phyloP scores from a whole-genome alignment of 2,113 vertebrate genomes.

The Sturnus vulgaris region DNA sequence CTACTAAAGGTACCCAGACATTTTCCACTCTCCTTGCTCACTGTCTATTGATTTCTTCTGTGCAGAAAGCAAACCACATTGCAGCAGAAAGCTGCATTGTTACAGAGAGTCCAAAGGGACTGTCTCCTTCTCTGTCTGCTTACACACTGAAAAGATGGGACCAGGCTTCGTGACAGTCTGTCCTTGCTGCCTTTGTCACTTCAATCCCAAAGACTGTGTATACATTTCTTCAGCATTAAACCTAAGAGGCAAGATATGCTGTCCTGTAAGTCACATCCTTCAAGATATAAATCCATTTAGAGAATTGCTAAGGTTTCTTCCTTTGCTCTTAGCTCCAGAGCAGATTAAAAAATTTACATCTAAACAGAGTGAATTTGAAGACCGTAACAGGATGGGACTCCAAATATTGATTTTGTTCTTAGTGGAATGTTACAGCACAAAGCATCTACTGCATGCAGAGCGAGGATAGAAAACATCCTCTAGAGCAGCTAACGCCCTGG shows the following conservation, averaged over 20 bases:
- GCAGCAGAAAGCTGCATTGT: neutral
- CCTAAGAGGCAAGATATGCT: neutral
- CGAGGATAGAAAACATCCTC: neutral
- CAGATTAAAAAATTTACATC: constrained; percentile 10
- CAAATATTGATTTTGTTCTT: constrained; percentile 32
- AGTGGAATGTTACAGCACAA: neutral
- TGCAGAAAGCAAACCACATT: neutral
- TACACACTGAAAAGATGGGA: neutral
- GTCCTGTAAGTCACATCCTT: neutral
- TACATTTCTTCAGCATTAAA: neutral
- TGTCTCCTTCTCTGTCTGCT: neutral
- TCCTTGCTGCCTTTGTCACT: neutral
- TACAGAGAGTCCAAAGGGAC: neutral
- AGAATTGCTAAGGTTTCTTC: neutral
- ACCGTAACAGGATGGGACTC: neutral
- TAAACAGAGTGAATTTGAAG: neutral
- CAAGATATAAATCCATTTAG: neutral
- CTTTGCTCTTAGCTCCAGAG: neutral
- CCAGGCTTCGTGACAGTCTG: neutral
- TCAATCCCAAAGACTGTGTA: neutral
- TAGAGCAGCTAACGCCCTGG: neutral
- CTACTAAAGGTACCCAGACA: neutral
- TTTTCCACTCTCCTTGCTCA: neutral
- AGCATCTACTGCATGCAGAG: neutral
- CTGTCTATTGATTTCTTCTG: neutral